These are phyloP conservation scores for Esox niger DNA, from an alignment of 2,113 vertebrate species.

Conservation along the genomic window DNA sequence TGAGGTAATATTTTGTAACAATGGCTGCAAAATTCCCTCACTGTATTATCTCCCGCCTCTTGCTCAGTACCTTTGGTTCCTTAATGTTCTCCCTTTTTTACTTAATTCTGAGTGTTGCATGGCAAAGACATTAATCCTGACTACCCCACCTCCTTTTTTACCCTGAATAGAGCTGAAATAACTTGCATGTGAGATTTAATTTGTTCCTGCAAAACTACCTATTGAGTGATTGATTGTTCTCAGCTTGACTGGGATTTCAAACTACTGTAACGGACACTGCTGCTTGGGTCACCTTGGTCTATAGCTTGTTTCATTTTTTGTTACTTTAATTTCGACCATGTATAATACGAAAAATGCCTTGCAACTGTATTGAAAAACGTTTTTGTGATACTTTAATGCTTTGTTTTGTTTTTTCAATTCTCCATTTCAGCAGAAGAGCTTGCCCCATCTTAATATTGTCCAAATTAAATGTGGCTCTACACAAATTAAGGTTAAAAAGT, in stretches of 20 bases:
- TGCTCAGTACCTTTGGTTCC: conserved; percentile 23
- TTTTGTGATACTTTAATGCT: conserved; percentile 29
- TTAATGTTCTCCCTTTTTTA: conserved; percentile 70
- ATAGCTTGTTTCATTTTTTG: conserved; percentile 61
- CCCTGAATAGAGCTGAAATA: conserved; percentile 62
- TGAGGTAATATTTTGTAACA: conserved; percentile 88
- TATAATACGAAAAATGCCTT: conserved; percentile 56
- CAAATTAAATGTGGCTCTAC: conserved; percentile 36
- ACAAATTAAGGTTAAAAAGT: conserved; percentile 20
- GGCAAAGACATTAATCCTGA: conserved; percentile 72
- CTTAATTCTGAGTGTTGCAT: conserved; percentile 82
- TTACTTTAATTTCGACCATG: conserved; percentile 56
- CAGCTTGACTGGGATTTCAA: conserved; percentile 80
- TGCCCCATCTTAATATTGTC: conserved; percentile 23
- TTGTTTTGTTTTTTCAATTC: conserved; percentile 32
- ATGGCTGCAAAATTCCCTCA: conserved; percentile 68
- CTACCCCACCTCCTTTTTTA: conserved; percentile 51
- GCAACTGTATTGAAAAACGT: conserved; percentile 52
- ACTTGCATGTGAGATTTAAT: conserved; percentile 79
- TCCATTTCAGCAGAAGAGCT: conserved; percentile 31
- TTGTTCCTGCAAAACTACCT: conserved; percentile 81
- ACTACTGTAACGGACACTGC: conserved; percentile 71
- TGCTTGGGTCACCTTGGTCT: conserved; percentile 55
- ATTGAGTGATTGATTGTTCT: conserved; percentile 75
- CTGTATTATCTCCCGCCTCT: conserved; percentile 16